A percentile compares a stretch with the other conserved stretches of the same genome.
phyloP scores from a whole-genome alignment of 2,797 vertebrate species.

The Falco novaeseelandiae region DNA sequence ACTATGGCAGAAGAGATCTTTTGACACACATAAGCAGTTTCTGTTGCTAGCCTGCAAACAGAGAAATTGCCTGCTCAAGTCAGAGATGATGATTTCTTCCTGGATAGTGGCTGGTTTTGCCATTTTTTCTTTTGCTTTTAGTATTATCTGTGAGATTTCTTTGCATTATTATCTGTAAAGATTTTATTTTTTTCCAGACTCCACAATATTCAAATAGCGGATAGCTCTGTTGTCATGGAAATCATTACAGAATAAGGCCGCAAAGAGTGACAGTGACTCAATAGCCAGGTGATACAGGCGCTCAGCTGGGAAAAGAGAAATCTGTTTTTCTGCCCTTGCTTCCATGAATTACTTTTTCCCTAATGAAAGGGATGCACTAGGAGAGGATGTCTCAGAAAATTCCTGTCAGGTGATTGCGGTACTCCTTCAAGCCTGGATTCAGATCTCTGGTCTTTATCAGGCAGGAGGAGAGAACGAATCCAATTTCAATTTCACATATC shows the following conservation, averaged over 20 bases:
- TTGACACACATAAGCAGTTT: background rate
- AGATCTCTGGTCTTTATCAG: background rate
- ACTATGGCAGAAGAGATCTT: background rate
- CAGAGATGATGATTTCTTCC: background rate
- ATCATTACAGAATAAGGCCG: constrained; percentile 60
- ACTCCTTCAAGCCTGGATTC: background rate
- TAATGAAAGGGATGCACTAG: background rate
- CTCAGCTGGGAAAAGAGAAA: constrained; percentile 33
- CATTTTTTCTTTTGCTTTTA: background rate
- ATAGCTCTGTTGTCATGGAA: constrained; percentile 55
- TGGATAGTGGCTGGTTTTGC: background rate
- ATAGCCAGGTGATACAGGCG: constrained; percentile 49
- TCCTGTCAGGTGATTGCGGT: background rate
- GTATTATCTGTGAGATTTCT: background rate
- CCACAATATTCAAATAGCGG: background rate
- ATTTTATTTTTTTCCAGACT: background rate
- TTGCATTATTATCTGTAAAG: background rate
- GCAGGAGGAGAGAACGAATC: background rate
- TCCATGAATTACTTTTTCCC: background rate
- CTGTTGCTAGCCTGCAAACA: background rate
- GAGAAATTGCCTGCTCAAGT: constrained; percentile 8
- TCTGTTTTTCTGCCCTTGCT: background rate
- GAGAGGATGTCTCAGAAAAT: background rate
- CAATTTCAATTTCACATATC: background rate
- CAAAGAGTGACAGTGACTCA: constrained; percentile 49